phyloP scores from a whole-genome alignment of 2,113 vertebrate genomes.

The Chaetodon auriga region DNA sequence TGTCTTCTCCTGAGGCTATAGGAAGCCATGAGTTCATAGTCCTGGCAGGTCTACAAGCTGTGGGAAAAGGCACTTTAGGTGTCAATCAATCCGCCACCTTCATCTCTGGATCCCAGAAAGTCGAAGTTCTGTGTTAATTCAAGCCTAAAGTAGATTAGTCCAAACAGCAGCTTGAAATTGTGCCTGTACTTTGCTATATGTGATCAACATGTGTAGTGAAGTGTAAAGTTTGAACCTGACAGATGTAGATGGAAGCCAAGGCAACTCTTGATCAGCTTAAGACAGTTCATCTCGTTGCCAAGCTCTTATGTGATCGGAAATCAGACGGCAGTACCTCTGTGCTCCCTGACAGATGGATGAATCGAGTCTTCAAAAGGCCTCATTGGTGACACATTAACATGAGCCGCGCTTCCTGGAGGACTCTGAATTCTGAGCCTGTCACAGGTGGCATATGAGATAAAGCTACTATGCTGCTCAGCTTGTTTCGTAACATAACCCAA shows the following conservation, averaged over 20 bases:
- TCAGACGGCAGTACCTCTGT: slow-evolving; percentile 57
- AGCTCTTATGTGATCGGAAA: slow-evolving; percentile 66
- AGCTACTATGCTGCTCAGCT: slow-evolving; percentile 71
- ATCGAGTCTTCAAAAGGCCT: slow-evolving; percentile 71
- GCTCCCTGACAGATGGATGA: slow-evolving; percentile 69
- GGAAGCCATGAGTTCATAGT: slow-evolving; percentile 50
- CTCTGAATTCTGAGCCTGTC: slow-evolving; percentile 70
- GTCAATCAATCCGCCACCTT: slow-evolving; percentile 65
- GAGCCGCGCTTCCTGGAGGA: slow-evolving; percentile 66
- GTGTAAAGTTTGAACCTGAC: slow-evolving; percentile 75
- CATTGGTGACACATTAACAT: slow-evolving; percentile 76
- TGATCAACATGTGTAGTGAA: slow-evolving; percentile 69
- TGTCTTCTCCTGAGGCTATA: slow-evolving; percentile 51
- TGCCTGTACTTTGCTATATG: slow-evolving; percentile 60
- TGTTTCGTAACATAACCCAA: slow-evolving; percentile 77
- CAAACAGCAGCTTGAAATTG: slow-evolving; percentile 55
- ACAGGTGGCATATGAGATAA: slow-evolving; percentile 74
- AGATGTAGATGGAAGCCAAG: slow-evolving; percentile 66
- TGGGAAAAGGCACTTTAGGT: slow-evolving; percentile 54
- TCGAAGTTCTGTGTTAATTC: slow-evolving; percentile 59
- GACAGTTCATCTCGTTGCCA: slow-evolving; percentile 67
- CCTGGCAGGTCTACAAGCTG: slow-evolving; percentile 54
- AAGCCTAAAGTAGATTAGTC: slow-evolving; percentile 54
- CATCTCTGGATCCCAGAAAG: slow-evolving; percentile 52
- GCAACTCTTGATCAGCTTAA: slow-evolving; percentile 71